A percentile compares a stretch with the other conserved stretches of the same genome.
phyloP scores from a whole-genome alignment of 2,113 vertebrate genomes.

The Odobenus rosmarus region DNA sequence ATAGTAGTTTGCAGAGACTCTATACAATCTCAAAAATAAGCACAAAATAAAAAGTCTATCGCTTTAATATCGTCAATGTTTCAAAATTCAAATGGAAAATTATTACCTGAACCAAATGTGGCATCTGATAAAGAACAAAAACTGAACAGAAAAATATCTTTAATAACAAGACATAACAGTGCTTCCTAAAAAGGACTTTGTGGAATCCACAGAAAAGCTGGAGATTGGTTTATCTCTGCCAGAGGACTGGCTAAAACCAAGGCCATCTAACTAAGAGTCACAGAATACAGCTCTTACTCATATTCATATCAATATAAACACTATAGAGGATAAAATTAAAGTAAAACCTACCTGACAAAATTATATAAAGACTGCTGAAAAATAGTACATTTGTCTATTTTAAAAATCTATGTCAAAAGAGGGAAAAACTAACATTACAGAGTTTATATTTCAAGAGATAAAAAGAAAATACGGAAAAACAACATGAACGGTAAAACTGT shows the following conservation, averaged over 20 bases:
- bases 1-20: neutral
- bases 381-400: neutral
- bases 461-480: neutral
- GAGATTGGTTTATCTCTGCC: neutral
- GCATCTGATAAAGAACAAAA: neutral
- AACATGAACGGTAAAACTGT: neutral
- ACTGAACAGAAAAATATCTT: neutral
- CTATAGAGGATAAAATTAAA: neutral
- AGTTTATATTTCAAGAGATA: neutral
- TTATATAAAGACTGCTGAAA: neutral
- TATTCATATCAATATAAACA: neutral
- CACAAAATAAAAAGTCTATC: neutral
- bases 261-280: neutral
- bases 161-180: neutral
- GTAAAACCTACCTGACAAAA: neutral
- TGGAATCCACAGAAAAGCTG: neutral
- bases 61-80: neutral
- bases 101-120: neutral
- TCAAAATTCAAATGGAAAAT: constrained; percentile 39
- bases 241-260: neutral
- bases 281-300: neutral
- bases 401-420: neutral
- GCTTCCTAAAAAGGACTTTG: neutral
- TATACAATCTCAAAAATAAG: constrained; percentile 28
- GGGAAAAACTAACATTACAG: neutral